A percentile compares a stretch with the other conserved stretches of the same genome.
Evolutionary conservation across 2,113 vertebrate species (phyloP).

Genomic region (Procavia capensis): DNA sequence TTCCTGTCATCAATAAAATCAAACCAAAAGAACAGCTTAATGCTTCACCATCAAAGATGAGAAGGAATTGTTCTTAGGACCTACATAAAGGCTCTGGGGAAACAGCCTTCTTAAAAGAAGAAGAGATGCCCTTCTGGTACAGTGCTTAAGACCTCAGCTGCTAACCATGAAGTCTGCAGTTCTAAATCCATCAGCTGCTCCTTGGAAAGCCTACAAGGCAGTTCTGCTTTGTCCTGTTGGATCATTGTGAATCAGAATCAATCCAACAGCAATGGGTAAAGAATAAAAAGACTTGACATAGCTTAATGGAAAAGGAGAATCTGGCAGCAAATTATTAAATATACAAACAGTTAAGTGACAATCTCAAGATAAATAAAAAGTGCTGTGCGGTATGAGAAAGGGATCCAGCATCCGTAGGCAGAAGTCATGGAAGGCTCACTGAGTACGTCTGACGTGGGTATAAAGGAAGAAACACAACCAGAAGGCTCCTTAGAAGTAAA

Average conservation of each 20-base stretch:
- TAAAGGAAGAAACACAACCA: too few relatives aligned
- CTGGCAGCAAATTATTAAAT: not conserved
- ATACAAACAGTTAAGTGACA: not conserved
- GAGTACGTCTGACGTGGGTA: too few relatives aligned
- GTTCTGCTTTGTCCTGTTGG: too few relatives aligned
- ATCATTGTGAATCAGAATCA: too few relatives aligned
- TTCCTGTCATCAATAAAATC: not conserved
- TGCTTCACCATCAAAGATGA: not conserved
- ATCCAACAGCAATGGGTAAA: not conserved
- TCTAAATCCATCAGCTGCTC: too few relatives aligned
- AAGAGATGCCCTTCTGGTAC: not conserved
- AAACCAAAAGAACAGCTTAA: not conserved
- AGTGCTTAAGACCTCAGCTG: too few relatives aligned
- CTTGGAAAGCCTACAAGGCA: too few relatives aligned
- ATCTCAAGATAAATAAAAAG: not conserved
- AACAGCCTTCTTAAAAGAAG: conserved; percentile 34
- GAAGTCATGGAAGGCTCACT: not conserved
- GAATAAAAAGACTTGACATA: not conserved
- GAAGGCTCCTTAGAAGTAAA: too few relatives aligned
- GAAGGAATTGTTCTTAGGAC: not conserved
- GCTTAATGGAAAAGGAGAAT: conserved; percentile 6
- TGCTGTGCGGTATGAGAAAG: not conserved
- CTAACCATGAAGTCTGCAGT: too few relatives aligned
- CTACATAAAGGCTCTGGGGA: not conserved
- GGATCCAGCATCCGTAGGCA: not conserved